Base-by-base conservation (phyloP, 2,797 vertebrate species). In the Myioborus miniatus region DNA sequence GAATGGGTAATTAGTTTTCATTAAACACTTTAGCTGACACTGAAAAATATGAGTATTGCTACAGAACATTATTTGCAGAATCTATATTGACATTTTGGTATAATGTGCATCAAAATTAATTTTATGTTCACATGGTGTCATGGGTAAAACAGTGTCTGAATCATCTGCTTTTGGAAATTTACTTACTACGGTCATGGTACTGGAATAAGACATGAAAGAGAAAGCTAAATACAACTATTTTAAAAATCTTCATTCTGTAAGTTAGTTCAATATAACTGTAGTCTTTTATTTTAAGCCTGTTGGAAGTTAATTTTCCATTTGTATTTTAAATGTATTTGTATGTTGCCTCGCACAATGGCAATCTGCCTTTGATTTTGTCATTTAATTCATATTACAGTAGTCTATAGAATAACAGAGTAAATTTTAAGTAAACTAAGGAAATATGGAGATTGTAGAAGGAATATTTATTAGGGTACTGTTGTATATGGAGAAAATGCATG, bases 1-100 rank as follows among this genome's bases (percentile, higher is more conserved):
- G 94, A 97, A 93, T 37, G 77, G 83, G 83, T 96, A 97, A 95
- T 96, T 94, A 96, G 60, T 87, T 90, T 93, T 79, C 83, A 84
- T 63, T 95, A 46, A 87, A 89, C 80, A 67, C 87, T 94, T 95
- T 74, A 50, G 32, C 23, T 79, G 70, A 76, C n/a, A 47, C 30
- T 70, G 24, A 88, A 87, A 95, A 82, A 84, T 81, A 29, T 0
- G 6, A 2, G 1, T 49, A 24, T 53, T 65, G 15, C 59, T 88
- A 26, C 24, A 58, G 37, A 83, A 24, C 55, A 18, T 19, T 72
- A 16, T 78, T 72, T 94, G 22, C 23, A 37, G 43, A 32, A 65
- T 21, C 53, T 70, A 0, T 32, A 9, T n/a, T n/a, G 49, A 58
- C 5, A 8, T 93, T 84, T 80, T 88, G 21, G 20, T 76, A 50